phyloP scores from a whole-genome alignment of 2,888 invertebrate species.

The Melanophora roralis region DNA sequence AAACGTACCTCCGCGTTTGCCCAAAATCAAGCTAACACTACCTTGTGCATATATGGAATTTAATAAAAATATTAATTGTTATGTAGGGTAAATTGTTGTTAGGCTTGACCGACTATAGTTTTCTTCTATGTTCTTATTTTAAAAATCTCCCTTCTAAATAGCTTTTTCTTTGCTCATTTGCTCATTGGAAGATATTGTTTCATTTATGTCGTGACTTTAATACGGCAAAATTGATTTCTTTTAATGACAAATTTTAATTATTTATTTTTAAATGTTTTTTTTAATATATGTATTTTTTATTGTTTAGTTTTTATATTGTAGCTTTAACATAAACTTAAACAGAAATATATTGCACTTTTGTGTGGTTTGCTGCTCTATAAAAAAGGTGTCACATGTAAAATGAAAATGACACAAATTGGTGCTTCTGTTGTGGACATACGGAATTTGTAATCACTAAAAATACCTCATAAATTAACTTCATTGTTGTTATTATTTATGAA shows the following conservation, averaged over 20 bases:
- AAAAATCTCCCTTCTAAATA: too few species aligned
- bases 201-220: too few species aligned
- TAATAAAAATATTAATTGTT: too few species aligned
- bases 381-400: slow-evolving; percentile 24
- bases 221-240: slow-evolving; percentile 12
- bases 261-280: background rate
- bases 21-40: too few species aligned
- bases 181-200: too few species aligned
- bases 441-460: slow-evolving; percentile 34
- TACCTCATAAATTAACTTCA: background rate
- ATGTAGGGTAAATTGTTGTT: too few species aligned
- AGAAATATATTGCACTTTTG: background rate
- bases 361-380: slow-evolving; percentile 2
- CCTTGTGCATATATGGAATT: too few species aligned
- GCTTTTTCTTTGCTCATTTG: too few species aligned
- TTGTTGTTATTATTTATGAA: background rate
- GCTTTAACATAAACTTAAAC: too few species aligned
- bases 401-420: slow-evolving; percentile 44
- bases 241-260: slow-evolving; percentile 10
- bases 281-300: slow-evolving; percentile 13
- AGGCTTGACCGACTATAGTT: too few species aligned
- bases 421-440: slow-evolving; percentile 18
- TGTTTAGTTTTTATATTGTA: slow-evolving; percentile 3
- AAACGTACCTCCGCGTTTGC: too few species aligned
- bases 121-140: too few species aligned